Evolutionary conservation across 2,113 vertebrate species (phyloP).

Genomic region (Oryctolagus cuniculus): mOryCun1.1 NC_091434.1:153941501-153942000

Average conservation of each 20-base stretch:
- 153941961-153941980: too few relatives aligned
- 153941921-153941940: too few relatives aligned
- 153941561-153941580: neutral
- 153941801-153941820: neutral
- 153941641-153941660: neutral
- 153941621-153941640: neutral
- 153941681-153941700: neutral
- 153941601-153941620: neutral
- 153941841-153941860: too few relatives aligned
- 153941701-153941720: neutral
- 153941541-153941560: neutral
- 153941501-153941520: neutral
- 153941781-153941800: constrained; percentile 11
- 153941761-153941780: neutral
- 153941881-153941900: too few relatives aligned
- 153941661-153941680: neutral
- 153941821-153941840: too few relatives aligned
- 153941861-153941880: too few relatives aligned
- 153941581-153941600: neutral
- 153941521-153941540: neutral
- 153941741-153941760: constrained; percentile 16
- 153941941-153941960: too few relatives aligned
- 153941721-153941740: neutral
- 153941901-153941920: too few relatives aligned
- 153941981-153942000: too few relatives aligned